A percentile compares a stretch with the other conserved stretches of the same genome.
These are phyloP conservation scores for Sisor rabdophorus DNA, from an alignment of 2,113 vertebrate species.

Conservation along the genomic window DNA sequence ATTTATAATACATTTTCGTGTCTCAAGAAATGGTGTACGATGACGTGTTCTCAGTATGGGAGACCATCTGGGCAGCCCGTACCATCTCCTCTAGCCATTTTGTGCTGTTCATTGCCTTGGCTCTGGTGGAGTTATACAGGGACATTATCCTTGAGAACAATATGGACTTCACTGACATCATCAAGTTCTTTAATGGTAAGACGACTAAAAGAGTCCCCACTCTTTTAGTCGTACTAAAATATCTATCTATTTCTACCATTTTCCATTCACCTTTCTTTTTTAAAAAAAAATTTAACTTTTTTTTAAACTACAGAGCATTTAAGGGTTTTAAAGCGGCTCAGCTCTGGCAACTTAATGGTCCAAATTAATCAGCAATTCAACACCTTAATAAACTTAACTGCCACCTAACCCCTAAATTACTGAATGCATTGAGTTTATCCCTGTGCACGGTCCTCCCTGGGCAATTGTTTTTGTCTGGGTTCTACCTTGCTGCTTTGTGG, in stretches of 20 bases:
- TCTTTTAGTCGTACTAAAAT: not conserved
- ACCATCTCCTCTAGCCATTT: slow-evolving; percentile 88
- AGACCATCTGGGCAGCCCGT: slow-evolving; percentile 93
- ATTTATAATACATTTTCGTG: not conserved
- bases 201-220: not conserved
- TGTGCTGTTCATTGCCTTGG: slow-evolving; percentile 93
- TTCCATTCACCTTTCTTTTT: too few relatives aligned
- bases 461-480: not conserved
- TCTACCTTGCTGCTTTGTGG: not conserved
- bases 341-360: too few relatives aligned
- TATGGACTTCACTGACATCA: slow-evolving; percentile 99
- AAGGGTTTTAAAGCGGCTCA: too few relatives aligned
- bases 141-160: slow-evolving; percentile 98
- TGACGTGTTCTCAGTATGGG: slow-evolving; percentile 93
- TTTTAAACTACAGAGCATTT: too few relatives aligned
- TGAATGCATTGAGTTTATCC: not conserved
- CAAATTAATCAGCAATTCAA: too few relatives aligned
- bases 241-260: not conserved
- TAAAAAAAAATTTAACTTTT: too few relatives aligned
- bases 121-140: slow-evolving; percentile 90
- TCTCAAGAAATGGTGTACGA: slow-evolving; percentile 89
- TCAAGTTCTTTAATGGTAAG: slow-evolving; percentile 98
- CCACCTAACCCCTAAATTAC: not conserved
- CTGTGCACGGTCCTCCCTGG: not conserved
- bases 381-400: too few relatives aligned